Conservation (phyloP, 1,140 invertebrate genomes). For the Drosophila cardini region DNA sequence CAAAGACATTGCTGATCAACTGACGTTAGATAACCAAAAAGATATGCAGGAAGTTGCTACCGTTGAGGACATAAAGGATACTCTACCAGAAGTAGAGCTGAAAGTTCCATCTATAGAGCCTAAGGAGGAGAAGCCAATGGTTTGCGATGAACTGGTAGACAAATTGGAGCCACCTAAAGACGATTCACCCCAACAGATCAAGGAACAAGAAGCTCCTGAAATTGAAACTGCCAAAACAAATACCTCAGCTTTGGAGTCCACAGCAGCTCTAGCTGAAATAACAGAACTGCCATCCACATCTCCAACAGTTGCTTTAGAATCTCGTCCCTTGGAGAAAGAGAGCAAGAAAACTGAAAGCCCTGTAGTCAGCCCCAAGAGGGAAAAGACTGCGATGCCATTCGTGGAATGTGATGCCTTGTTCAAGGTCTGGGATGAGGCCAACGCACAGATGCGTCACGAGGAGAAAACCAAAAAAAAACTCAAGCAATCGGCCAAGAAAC, state of each 20-base stretch:
- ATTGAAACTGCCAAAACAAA: neutral
- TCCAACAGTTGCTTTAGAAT: neutral
- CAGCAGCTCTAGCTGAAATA: neutral
- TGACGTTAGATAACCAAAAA: neutral
- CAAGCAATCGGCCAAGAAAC: constrained; percentile 14
- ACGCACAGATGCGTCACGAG: constrained; percentile 39
- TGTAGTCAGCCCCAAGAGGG: constrained; percentile 1
- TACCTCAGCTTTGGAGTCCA: neutral
- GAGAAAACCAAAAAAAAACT: constrained; percentile 28
- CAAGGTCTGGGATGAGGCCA: constrained; percentile 60
- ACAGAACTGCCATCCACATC: neutral
- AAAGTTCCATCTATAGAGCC: neutral
- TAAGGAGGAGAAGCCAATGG: neutral
- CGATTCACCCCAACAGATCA: neutral
- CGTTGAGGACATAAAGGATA: neutral
- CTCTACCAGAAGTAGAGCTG: neutral
- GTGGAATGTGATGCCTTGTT: constrained; percentile 68
- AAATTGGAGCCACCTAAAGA: neutral
- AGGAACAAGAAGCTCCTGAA: neutral
- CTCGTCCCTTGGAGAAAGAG: neutral
- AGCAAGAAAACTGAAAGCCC: constrained; percentile 20
- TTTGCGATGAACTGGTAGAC: neutral
- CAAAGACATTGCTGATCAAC: neutral
- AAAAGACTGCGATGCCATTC: constrained; percentile 18
- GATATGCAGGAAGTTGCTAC: neutral